These are phyloP conservation scores for Metallyticus violacea DNA, from an alignment of 2,888 invertebrate genomes.

Conservation along the genomic window DNA sequence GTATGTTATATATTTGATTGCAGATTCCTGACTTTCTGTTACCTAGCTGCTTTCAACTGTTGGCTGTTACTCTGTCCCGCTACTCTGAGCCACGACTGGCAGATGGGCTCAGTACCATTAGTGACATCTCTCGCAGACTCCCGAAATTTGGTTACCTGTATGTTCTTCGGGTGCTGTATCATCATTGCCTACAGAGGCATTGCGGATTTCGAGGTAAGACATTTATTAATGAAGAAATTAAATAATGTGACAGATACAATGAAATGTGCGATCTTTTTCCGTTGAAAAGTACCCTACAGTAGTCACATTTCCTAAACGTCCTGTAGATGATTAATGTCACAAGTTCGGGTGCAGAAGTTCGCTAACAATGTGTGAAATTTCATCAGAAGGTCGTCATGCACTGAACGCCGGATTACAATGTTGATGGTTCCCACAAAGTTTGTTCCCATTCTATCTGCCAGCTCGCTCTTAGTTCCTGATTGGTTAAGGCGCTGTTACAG, in stretches of 20 bases:
- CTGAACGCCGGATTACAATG: neutral
- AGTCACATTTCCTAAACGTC: neutral
- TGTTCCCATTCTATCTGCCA: neutral
- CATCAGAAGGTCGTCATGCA: neutral
- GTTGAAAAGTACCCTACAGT: too few species aligned
- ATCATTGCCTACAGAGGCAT: slow-evolving; percentile 61
- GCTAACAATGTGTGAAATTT: neutral
- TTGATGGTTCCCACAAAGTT: neutral
- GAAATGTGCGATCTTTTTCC: too few species aligned
- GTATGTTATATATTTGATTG: too few species aligned
- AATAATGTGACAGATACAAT: too few species aligned
- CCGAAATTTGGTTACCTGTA: slow-evolving; percentile 69
- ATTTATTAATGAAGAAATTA: too few species aligned
- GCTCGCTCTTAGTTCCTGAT: too few species aligned
- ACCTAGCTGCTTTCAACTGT: slow-evolving; percentile 78
- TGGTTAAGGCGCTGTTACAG: too few species aligned
- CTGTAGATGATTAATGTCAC: neutral
- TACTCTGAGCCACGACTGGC: slow-evolving; percentile 83
- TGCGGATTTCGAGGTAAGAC: slow-evolving; percentile 65
- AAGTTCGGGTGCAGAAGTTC: neutral
- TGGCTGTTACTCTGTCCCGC: slow-evolving; percentile 79
- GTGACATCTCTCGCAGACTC: slow-evolving; percentile 68
- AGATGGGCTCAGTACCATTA: slow-evolving; percentile 81
- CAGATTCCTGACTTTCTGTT: slow-evolving; percentile 79
- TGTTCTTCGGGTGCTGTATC: slow-evolving; percentile 62